A percentile compares a stretch with the other conserved stretches of the same genome.
Conservation (phyloP, 2,888 invertebrate genomes). For the Odontocerum albicorne region DNA sequence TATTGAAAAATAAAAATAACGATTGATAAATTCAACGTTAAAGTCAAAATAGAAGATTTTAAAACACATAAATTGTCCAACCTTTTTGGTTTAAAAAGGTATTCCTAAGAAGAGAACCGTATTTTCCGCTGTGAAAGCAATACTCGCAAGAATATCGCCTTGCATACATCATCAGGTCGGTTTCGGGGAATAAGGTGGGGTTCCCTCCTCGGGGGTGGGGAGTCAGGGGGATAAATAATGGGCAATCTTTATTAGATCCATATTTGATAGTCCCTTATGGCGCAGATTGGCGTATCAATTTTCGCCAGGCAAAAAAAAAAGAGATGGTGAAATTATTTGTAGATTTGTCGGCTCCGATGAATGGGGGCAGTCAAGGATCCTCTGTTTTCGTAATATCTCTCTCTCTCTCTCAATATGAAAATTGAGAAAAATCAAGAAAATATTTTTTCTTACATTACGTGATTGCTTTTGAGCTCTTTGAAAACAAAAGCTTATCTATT, state of each 20-base stretch:
- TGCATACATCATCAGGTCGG: slow-evolving; percentile 8
- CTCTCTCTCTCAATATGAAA: too few species aligned
- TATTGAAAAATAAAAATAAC: too few species aligned
- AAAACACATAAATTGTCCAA: too few species aligned
- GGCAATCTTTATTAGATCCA: slow-evolving; percentile 25
- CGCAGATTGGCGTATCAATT: slow-evolving; percentile 22
- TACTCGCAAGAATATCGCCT: slow-evolving; percentile 3
- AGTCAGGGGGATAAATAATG: slow-evolving; percentile 6
- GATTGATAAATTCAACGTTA: too few species aligned
- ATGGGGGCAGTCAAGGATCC: background rate
- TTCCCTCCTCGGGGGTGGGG: background rate
- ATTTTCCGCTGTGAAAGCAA: background rate
- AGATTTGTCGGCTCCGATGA: slow-evolving; percentile 1
- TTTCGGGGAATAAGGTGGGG: background rate
- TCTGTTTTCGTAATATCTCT: too few species aligned
- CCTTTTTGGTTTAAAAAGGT: too few species aligned
- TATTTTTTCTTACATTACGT: too few species aligned
- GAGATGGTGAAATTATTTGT: slow-evolving; percentile 10
- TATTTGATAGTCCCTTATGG: slow-evolving; percentile 23
- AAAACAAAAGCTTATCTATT: too few species aligned
- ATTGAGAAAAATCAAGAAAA: too few species aligned
- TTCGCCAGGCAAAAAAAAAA: slow-evolving; percentile 3
- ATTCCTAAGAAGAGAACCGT: too few species aligned
- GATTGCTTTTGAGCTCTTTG: too few species aligned
- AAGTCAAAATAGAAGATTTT: too few species aligned